Base-by-base conservation (phyloP, 2,113 vertebrate genomes). In the Trogon surrucura region DNA sequence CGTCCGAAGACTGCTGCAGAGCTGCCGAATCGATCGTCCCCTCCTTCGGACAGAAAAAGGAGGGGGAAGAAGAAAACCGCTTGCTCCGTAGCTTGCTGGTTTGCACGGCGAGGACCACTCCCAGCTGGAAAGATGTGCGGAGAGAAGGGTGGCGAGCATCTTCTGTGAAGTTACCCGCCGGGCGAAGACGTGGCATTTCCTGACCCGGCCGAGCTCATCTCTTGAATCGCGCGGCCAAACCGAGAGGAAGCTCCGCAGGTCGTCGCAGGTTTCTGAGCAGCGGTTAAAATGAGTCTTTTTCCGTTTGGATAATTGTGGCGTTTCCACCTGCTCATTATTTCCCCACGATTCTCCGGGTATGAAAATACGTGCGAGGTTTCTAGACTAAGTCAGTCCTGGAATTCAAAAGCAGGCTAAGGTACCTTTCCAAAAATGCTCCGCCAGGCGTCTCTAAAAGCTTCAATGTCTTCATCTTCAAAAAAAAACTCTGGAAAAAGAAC, bases 101-200 rank as follows among this genome's bases (percentile, higher is more conserved):
- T 12, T 27, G n/a, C n/a, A 11, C 0, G 1, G 6, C 12, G 61
- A 36, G 26, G 32, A 45, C 3, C 36, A 4, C 21, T 2, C 0
- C 13, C 23, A 14, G 66, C 10, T 41, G 41, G 41, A 41, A 41
- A 41, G 41, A 41, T 3, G 16, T 10, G 16, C n/a, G 2, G 66
- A 22, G 41, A 30, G 45, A 26, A 56, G 30, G 25, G 19, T 0
- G 20, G 44, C 5, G 6, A 65, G 86, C 44, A 11, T 6, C 47
- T 25, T 4, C 34, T 0, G 5, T 1, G 3, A 32, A 12, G 16
- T 4, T 12, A 4, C 44, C 30, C 21, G 0, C 34, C 2, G 12
- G 9, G 5, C 11, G 51, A 16, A 23, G 57, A 7, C 5, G 27
- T 6, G 11, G 66, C 9, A 2, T 6, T 15, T 65, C 19, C 12